phyloP scores from a whole-genome alignment of 2,888 invertebrate species.

The Rhagonycha fulva region DNA sequence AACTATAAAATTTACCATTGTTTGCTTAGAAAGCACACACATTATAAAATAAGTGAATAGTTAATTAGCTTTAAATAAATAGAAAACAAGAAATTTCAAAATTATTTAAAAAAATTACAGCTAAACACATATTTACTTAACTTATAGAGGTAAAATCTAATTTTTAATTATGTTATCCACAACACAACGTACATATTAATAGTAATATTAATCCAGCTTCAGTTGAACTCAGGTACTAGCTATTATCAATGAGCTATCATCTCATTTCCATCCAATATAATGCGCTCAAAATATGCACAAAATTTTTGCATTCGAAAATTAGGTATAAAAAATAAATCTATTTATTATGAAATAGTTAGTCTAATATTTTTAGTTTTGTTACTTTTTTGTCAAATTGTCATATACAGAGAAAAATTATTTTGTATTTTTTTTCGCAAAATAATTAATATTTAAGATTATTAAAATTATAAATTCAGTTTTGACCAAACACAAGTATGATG shows the following conservation, averaged over 20 bases:
- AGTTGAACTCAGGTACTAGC: constrained; percentile 25
- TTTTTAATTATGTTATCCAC: constrained; percentile 6
- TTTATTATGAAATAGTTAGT: neutral
- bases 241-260: constrained; percentile 16
- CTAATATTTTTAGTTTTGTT: neutral
- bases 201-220: constrained; percentile 21
- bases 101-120: neutral
- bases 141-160: constrained; percentile 12
- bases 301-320: neutral
- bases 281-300: neutral
- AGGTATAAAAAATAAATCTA: neutral
- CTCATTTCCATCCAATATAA: constrained; percentile 18
- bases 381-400: neutral
- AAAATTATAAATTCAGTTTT: neutral
- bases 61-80: too few relatives aligned
- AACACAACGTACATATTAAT: constrained; percentile 13
- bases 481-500: neutral
- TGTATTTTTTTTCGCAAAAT: neutral
- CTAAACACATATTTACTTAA: neutral
- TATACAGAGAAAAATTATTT: neutral
- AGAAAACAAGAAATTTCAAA: neutral
- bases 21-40: neutral
- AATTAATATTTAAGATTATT: neutral
- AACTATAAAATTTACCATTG: neutral
- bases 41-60: neutral